phyloP scores from a whole-genome alignment of 2,797 vertebrate species.

The Poecilia gillii region DNA sequence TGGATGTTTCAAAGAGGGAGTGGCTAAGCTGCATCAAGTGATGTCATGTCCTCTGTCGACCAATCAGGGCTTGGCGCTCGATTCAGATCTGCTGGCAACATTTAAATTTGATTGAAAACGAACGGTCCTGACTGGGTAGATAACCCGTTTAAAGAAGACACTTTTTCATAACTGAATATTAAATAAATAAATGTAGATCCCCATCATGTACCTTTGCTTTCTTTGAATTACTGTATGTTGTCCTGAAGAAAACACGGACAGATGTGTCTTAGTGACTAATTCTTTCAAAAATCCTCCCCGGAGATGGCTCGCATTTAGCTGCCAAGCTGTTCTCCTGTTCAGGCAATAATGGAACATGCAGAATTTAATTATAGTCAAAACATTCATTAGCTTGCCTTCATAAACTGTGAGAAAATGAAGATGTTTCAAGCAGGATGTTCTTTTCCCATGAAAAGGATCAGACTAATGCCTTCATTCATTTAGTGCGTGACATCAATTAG shows the following conservation, averaged over 20 bases:
- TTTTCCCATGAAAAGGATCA: constrained; percentile 52
- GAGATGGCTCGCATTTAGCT: constrained; percentile 41
- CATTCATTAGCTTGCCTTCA: constrained; percentile 43
- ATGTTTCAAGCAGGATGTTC: constrained; percentile 44
- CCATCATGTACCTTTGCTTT: not conserved
- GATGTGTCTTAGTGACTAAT: constrained; percentile 30
- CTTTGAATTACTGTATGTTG: not conserved
- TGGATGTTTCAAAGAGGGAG: not conserved
- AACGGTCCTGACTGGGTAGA: not conserved
- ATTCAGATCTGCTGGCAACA: not conserved
- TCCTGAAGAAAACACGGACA: constrained; percentile 16
- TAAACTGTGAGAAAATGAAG: constrained; percentile 53
- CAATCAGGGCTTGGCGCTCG: not conserved
- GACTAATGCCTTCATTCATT: constrained; percentile 60
- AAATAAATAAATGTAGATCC: not conserved
- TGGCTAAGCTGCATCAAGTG: not conserved
- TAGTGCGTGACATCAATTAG: constrained; percentile 64
- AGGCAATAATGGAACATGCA: constrained; percentile 33
- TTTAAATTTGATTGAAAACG: not conserved
- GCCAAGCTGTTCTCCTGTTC: constrained; percentile 48
- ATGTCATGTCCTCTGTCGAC: not conserved
- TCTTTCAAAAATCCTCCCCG: constrained; percentile 34
- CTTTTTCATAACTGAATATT: not conserved
- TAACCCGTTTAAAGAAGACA: not conserved
- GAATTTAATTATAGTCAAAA: constrained; percentile 59